A percentile compares a stretch with the other conserved stretches of the same genome.
phyloP scores from a whole-genome alignment of 2,113 vertebrate genomes.

The Scartelaos histophorus region DNA sequence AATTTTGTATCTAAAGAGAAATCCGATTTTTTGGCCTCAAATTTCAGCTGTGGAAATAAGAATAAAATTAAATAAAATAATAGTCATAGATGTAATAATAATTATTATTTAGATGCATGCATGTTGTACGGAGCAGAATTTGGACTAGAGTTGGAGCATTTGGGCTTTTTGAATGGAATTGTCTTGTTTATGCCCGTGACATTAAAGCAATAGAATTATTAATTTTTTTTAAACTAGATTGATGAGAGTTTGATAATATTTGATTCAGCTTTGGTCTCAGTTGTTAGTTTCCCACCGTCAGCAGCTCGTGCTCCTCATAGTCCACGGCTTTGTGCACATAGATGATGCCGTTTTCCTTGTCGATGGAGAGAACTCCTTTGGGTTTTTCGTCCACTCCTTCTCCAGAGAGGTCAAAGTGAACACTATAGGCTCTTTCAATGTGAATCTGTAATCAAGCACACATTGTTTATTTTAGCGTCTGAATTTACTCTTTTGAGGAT shows the following conservation, averaged over 20 bases:
- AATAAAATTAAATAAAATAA: neutral
- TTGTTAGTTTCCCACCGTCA: slow-evolving; percentile 20
- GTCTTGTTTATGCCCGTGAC: too few species aligned
- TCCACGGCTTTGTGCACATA: slow-evolving; percentile 55
- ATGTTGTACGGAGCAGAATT: too few species aligned
- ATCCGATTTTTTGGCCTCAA: slow-evolving; percentile 47
- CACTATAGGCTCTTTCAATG: slow-evolving; percentile 5
- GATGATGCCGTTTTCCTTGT: slow-evolving; percentile 38
- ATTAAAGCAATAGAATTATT: too few species aligned
- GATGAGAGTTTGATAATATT: neutral
- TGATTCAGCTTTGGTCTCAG: neutral
- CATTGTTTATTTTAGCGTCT: neutral
- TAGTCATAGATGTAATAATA: too few species aligned
- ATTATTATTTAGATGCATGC: too few species aligned
- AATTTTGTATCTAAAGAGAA: slow-evolving; percentile 46
- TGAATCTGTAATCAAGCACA: slow-evolving; percentile 48
- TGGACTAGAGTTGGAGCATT: too few species aligned
- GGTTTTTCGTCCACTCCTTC: slow-evolving; percentile 67
- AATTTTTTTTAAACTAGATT: too few species aligned
- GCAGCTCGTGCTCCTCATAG: slow-evolving; percentile 24
- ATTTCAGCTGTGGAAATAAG: slow-evolving; percentile 41
- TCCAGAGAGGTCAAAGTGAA: slow-evolving; percentile 52
- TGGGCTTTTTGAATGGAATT: too few species aligned
- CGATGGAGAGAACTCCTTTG: slow-evolving; percentile 57
- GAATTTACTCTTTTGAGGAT: too few species aligned